These are phyloP conservation scores for Chloroclystis v-ata DNA, from an alignment of 2,888 invertebrate species.

Conservation along the genomic window DNA sequence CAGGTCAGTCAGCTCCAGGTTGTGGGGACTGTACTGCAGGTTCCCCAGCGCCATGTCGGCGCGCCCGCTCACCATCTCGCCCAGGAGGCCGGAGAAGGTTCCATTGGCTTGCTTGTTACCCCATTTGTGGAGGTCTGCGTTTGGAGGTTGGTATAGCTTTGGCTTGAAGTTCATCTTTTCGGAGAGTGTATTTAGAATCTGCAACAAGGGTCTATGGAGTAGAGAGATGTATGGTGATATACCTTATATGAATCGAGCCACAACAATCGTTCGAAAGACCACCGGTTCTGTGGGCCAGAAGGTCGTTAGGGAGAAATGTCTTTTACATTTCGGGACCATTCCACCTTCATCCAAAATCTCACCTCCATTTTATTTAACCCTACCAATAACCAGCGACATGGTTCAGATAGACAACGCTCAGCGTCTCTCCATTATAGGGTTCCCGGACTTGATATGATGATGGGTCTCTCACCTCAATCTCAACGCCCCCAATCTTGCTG, in stretches of 20 bases:
- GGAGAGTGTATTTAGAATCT: conserved; percentile 83
- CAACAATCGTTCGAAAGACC: no score
- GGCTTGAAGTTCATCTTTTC: conserved; percentile 84
- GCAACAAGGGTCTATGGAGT: no score
- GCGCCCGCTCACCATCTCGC: conserved; percentile 82
- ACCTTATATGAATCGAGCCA: no score
- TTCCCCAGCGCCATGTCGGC: conserved; percentile 88
- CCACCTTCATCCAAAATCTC: no score
- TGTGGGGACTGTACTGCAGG: conserved; percentile 84
- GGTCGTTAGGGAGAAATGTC: no score
- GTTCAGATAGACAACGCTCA: neutral
- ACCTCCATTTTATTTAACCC: no score
- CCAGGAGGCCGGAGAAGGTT: conserved; percentile 83
- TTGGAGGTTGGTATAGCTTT: conserved; percentile 80
- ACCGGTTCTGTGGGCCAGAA: no score
- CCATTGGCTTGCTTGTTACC: conserved; percentile 81
- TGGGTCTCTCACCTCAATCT: conserved; percentile 79
- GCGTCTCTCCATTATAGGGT: no score
- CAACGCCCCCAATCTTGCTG: conserved; percentile 78
- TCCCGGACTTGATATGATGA: no score
- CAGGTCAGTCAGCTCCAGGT: conserved; percentile 83
- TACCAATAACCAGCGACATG: no score
- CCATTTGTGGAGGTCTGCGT: conserved; percentile 82
- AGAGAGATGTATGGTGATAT: no score
- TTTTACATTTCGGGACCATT: no score